phyloP scores from a whole-genome alignment of 1,140 invertebrate species.

The Doryteuthis pealeii region DNA sequence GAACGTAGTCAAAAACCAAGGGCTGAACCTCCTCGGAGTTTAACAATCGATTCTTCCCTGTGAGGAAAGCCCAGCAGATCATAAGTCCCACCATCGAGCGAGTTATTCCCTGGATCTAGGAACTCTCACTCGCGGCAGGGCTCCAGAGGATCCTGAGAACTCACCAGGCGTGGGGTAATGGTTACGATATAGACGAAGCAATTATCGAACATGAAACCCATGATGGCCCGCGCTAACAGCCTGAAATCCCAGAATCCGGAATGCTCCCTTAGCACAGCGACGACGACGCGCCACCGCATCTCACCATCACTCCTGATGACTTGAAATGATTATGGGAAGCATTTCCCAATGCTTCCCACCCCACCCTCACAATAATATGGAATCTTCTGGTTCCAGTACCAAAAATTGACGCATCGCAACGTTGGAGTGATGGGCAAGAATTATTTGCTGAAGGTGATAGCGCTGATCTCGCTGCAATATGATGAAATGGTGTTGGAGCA shows the following conservation, averaged over 20 bases:
- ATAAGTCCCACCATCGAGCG: background rate
- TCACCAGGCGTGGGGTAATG: slow-evolving; percentile 22
- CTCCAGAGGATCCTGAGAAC: background rate
- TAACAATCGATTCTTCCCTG: too few species aligned
- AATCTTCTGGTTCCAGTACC: background rate
- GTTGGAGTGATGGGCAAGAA: slow-evolving; percentile 10
- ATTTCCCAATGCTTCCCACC: slow-evolving; percentile 15
- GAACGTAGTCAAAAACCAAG: too few species aligned
- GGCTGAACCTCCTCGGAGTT: too few species aligned
- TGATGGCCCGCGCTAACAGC: slow-evolving; percentile 29
- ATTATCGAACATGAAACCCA: slow-evolving; percentile 40
- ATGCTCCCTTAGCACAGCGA: background rate
- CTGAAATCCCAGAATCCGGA: slow-evolving; percentile 3
- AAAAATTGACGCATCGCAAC: background rate
- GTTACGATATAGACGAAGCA: slow-evolving; percentile 47
- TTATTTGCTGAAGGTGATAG: background rate
- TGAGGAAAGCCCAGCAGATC: too few species aligned
- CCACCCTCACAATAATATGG: background rate
- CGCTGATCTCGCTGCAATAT: background rate
- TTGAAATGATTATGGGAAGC: slow-evolving; percentile 16
- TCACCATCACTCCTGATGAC: background rate
- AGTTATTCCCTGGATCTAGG: background rate
- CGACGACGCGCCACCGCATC: background rate
- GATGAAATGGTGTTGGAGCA: slow-evolving; percentile 17
- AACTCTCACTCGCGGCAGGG: background rate